Evolutionary conservation across 2,888 invertebrate genomes (phyloP).

Genomic region (Hypena proboscidalis): DNA sequence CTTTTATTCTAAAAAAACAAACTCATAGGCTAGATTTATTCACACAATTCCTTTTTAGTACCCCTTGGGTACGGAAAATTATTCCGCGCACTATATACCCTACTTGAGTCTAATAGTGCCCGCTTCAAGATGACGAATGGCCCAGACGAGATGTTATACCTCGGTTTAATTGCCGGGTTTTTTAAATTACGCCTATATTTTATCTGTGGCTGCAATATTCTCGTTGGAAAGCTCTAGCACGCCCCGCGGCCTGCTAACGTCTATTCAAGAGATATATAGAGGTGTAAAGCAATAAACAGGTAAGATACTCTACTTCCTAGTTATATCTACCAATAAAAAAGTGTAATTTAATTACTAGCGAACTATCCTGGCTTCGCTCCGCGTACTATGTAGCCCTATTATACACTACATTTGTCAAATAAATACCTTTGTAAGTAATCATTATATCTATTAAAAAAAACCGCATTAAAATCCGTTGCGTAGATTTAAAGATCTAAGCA

Average conservation of each 20-base stretch:
- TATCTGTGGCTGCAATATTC: conserved; percentile 27
- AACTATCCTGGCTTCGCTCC: too few relatives aligned
- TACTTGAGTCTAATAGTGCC: too few relatives aligned
- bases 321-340: too few relatives aligned
- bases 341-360: too few relatives aligned
- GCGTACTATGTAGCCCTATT: too few relatives aligned
- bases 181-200: conserved; percentile 20
- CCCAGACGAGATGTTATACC: not conserved
- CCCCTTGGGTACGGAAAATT: not conserved
- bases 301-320: conserved; percentile 16
- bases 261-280: conserved; percentile 24
- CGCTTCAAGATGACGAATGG: not conserved
- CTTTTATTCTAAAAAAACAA: too few relatives aligned
- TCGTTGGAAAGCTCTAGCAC: conserved; percentile 14
- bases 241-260: conserved; percentile 12
- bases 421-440: too few relatives aligned
- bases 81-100: not conserved
- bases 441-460: too few relatives aligned
- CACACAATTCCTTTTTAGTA: not conserved
- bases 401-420: too few relatives aligned
- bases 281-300: not conserved
- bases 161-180: conserved; percentile 17
- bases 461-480: too few relatives aligned
- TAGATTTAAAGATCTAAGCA: too few relatives aligned
- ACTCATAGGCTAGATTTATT: not conserved